phyloP scores from a whole-genome alignment of 1,140 invertebrate species.

The Drosophila setifemur region DNA sequence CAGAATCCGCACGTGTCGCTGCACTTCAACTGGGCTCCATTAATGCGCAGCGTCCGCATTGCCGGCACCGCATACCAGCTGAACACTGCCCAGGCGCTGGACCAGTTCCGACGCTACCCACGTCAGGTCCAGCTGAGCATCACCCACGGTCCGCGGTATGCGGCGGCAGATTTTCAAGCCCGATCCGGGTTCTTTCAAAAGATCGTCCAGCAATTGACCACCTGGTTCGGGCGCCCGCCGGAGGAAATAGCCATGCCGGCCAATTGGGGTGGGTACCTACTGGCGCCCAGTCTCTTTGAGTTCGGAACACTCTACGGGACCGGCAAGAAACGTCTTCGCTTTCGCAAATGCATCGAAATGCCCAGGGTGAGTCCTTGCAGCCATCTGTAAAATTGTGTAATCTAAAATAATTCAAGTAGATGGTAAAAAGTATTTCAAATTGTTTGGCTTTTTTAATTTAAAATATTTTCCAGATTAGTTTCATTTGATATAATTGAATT shows the following conservation, averaged over 20 bases:
- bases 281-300: slow-evolving; percentile 44
- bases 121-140: slow-evolving; percentile 43
- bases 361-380: slow-evolving; percentile 40
- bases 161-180: neutral
- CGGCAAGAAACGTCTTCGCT: slow-evolving; percentile 28
- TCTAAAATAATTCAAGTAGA: too few relatives aligned
- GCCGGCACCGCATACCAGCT: slow-evolving; percentile 87
- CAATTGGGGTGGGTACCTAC: slow-evolving; percentile 51
- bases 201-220: neutral
- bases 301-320: slow-evolving; percentile 10
- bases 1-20: slow-evolving; percentile 92
- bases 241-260: slow-evolving; percentile 24
- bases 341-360: slow-evolving; percentile 43
- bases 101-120: slow-evolving; percentile 47
- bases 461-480: too few relatives aligned
- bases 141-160: slow-evolving; percentile 16
- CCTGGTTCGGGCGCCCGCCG: neutral
- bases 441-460: too few relatives aligned
- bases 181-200: neutral
- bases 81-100: slow-evolving; percentile 15
- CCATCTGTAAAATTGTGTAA: too few relatives aligned
- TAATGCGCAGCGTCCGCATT: slow-evolving; percentile 92
- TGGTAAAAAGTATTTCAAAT: too few relatives aligned
- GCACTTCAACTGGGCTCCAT: slow-evolving; percentile 94
- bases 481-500: too few relatives aligned